A percentile compares a stretch with the other conserved stretches of the same genome.
Evolutionary conservation across 2,797 vertebrate genomes (phyloP).

Genomic region (Mormyrops attenuatus): DNA sequence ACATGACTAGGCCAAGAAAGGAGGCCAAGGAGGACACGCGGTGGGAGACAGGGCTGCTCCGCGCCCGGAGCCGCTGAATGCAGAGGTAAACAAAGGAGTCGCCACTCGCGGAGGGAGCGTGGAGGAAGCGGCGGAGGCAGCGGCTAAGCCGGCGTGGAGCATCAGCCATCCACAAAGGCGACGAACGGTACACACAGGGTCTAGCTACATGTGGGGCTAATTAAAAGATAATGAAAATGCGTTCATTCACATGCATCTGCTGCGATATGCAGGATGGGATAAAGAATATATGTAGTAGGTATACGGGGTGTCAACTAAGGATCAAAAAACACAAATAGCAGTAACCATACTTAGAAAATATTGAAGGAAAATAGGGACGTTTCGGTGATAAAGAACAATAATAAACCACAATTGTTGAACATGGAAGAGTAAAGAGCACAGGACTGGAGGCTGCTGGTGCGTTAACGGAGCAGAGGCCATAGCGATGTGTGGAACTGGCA

Average conservation of each 20-base stretch:
- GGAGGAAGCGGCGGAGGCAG: too few species aligned
- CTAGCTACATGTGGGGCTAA: neutral
- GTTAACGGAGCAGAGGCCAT: conserved; percentile 51
- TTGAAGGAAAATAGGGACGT: neutral
- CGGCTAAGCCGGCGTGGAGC: neutral
- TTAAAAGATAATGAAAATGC: neutral
- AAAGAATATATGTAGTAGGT: conserved; percentile 65
- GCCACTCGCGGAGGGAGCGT: neutral
- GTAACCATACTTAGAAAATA: neutral
- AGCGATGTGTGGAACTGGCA: neutral
- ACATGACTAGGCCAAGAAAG: conserved; percentile 22
- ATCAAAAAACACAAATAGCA: neutral
- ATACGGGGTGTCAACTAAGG: conserved; percentile 77
- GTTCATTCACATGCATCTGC: neutral
- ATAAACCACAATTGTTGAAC: conserved; percentile 67
- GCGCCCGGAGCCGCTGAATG: neutral
- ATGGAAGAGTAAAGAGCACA: neutral
- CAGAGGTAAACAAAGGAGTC: neutral
- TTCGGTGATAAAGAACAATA: too few species aligned
- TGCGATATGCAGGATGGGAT: neutral
- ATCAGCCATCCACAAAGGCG: neutral
- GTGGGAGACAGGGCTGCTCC: neutral
- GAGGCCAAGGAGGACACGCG: conserved; percentile 10
- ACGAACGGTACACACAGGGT: neutral
- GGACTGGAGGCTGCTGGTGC: conserved; percentile 11